Evolutionary conservation across 2,113 vertebrate species (phyloP), one percentile per base, ranked within the genome.

Genomic region (Hippolais icterina): DNA sequence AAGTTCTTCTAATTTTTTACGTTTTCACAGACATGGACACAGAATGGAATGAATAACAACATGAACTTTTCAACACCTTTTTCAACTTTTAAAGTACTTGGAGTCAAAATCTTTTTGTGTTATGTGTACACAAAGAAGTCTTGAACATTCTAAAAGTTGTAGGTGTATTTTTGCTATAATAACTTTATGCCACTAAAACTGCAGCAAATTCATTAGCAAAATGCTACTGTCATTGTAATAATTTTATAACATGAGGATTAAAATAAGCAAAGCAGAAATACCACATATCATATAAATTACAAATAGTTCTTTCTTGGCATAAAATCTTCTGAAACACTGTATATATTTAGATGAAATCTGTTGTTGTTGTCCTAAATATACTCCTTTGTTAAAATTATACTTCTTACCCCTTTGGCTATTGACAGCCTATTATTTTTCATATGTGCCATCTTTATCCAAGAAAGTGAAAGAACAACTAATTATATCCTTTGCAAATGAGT

Each of bases 401-500:
- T 94, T 78, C 94, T 97, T 97, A 97, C 61, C 93, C 93, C 94
- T 96, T 96, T 87, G 90, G 80, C 24, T 97, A 97, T 93, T 98
- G 97, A 97, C 97, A 98, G 24, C 95, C 97, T 97, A 96, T 98
- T 98, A 97, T 98, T 98, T 98, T 97, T 98, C 81, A 83, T 97
- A 96, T 90, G 93, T 97, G 68, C 82, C 94, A 98, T 97, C 96
- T 97, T 97, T 96, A 97, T 77, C 75, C 95, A 96, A 95, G 96
- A 97, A 97, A 96, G 61, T 72, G 94, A 96, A 97, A 94, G 97
- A 98, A 97, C 95, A 97, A 96, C 97, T 98, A 99, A 99, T 99
- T 98, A 98, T 94, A 98, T 98, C 96, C 87, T 96, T 97, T 97
- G 92, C 90, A 98, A 98, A 98, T 97, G 96, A 97, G 68, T 94